Conservation (phyloP, 2,113 vertebrate genomes). For the Porphyrio hochstetteri region DNA sequence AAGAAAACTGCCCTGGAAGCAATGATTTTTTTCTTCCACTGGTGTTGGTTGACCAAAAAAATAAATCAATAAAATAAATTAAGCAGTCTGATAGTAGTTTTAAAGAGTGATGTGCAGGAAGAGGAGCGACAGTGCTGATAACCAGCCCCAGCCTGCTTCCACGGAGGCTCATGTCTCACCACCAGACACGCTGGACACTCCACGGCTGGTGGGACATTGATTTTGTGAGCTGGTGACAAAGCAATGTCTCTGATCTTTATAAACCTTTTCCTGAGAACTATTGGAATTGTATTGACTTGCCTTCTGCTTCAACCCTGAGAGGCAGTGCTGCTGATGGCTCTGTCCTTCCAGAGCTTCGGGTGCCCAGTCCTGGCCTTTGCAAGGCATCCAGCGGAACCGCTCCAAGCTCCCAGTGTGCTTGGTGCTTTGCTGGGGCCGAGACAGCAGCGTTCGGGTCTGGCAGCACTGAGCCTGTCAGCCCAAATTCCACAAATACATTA, state of each 20-base stretch:
- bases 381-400: background rate
- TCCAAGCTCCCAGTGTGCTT: background rate
- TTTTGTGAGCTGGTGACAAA: background rate
- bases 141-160: background rate
- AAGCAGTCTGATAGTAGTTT: background rate
- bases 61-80: background rate
- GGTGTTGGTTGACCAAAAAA: background rate
- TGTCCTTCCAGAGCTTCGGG: background rate
- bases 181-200: background rate
- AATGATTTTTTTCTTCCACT: background rate
- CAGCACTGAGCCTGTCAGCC: background rate
- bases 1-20: background rate
- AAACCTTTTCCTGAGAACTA: background rate
- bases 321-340: background rate
- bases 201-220: background rate
- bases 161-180: background rate
- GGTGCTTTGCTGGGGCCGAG: background rate
- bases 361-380: background rate
- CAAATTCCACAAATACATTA: rapidly evolving
- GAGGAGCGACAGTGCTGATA: background rate
- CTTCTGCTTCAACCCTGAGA: background rate
- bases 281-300: background rate
- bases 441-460: rapidly evolving
- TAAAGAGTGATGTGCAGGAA: background rate
- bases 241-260: background rate